Conservation (phyloP, 2,888 invertebrate species). For the Trissoscelio sp. region DNA sequence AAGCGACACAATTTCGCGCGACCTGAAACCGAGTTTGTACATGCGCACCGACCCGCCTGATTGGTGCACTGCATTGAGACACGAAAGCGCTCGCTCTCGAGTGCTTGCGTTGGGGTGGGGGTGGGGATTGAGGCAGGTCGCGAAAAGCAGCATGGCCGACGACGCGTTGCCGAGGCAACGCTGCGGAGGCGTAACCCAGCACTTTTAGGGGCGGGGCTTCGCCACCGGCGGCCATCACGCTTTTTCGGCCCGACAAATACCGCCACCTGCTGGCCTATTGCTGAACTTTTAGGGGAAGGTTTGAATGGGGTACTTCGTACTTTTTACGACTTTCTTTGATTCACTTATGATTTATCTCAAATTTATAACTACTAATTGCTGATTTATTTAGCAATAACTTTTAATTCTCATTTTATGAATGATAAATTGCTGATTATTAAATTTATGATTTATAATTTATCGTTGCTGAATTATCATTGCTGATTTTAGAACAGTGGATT, state of each 20-base stretch:
- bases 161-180: constrained; percentile 77
- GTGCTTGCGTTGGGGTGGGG: constrained; percentile 66
- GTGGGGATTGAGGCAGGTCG: constrained; percentile 80
- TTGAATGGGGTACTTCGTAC: no score
- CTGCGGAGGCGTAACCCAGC: constrained; percentile 67
- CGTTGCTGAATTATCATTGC: no score
- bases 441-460: no score
- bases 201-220: constrained; percentile 77
- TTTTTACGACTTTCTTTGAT: no score
- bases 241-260: constrained; percentile 75
- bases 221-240: constrained; percentile 77
- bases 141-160: constrained; percentile 78
- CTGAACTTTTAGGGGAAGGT: constrained; percentile 32
- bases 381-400: no score
- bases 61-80: constrained; percentile 24
- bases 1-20: constrained; percentile 27
- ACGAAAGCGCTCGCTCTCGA: neutral
- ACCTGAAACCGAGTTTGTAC: constrained; percentile 39
- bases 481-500: no score
- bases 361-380: no score
- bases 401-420: no score
- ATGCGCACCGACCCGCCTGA: constrained; percentile 29
- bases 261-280: constrained; percentile 74
- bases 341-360: no score
- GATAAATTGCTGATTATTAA: no score